Evolutionary conservation across 2,888 invertebrate species (phyloP).

Genomic region (Euspilapteryx auroguttella): DNA sequence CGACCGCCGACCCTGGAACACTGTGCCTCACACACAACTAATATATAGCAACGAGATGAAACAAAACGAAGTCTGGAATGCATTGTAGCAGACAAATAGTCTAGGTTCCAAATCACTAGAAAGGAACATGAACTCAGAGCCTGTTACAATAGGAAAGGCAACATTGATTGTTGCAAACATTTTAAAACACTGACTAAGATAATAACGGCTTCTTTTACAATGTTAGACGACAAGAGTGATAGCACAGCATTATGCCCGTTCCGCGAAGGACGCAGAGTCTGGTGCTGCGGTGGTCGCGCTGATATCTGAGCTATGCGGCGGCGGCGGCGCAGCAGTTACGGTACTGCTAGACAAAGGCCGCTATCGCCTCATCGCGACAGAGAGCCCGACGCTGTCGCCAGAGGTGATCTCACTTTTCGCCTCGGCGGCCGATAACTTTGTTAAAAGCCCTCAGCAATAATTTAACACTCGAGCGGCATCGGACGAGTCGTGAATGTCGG

Average conservation of each 20-base stretch:
- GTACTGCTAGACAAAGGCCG: slow-evolving; percentile 8
- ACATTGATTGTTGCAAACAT: no score
- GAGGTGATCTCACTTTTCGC: slow-evolving; percentile 22
- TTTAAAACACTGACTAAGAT: no score
- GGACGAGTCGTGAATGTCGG: slow-evolving; percentile 39
- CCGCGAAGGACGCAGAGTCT: slow-evolving; percentile 1
- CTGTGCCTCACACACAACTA: no score
- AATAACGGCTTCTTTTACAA: slow-evolving; percentile 4
- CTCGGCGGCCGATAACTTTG: slow-evolving; percentile 26
- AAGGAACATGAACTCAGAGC: no score
- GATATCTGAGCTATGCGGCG: slow-evolving; percentile 22
- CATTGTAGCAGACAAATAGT: no score
- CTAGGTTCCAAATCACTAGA: no score
- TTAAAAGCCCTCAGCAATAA: slow-evolving; percentile 17
- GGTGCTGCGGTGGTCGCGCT: slow-evolving; percentile 10
- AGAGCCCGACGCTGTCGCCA: slow-evolving; percentile 6
- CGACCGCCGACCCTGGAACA: slow-evolving; percentile 5
- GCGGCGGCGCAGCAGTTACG: slow-evolving; percentile 16
- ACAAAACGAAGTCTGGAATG: no score
- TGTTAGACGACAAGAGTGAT: no score
- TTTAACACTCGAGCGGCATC: slow-evolving; percentile 43
- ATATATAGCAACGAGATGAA: no score
- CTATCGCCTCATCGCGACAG: slow-evolving; percentile 2
- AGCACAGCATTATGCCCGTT: no score
- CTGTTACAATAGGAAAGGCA: no score